Evolutionary conservation across 2,797 vertebrate species (phyloP), one percentile per base, ranked within the genome.

Genomic region (Enteromius viviparus): DNA sequence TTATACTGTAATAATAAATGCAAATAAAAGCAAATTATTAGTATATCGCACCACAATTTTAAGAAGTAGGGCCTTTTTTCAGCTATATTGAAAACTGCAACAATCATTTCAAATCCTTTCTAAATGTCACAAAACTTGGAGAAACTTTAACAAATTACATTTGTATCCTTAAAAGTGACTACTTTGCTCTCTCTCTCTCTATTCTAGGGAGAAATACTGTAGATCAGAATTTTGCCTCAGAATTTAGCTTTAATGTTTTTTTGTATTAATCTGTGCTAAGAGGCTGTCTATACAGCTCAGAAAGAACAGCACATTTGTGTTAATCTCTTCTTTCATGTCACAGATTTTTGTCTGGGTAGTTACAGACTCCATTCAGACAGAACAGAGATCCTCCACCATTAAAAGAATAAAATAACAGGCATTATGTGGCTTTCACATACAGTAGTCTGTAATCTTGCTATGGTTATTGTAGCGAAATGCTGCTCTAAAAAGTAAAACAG

Each of bases 401-500:
- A 68, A 79, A 78, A 78, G 42, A 53, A 74, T n/a, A 53, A 32
- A 74, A 76, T 58, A 53, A 51, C 64, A 40, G 45, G 64, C 47
- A 55, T 68, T 68, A 68, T 53, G 71, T 47, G 68, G 37, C 69
- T 60, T 47, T 72, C 21, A n/a, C 47, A 86, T 84, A 32, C 29
- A 32, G 29, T 32, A 72, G 71, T 81, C 26, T 47, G 51, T 71
- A 75, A 76, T 76, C 72, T 80, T 74, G 51, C 77, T 76, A 65
- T 42, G 11, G 45, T 17, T 51, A 29, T 68, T 45, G 47, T 70
- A 86, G 64, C 47, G 47, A 76, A 82, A 64, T 81, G 82, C 60
- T 40, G 60, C 19, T 49, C 69, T 47, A n/a, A 64, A 58, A 77
- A 82, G 60, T 69, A 88, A 86, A 81, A 85, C 74, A 84, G 77